Percentiles rank a stretch among this genome's conserved stretches.
These are phyloP conservation scores for Holocentrus rufus DNA, from an alignment of 2,797 vertebrate genomes.

Conservation along the genomic window DNA sequence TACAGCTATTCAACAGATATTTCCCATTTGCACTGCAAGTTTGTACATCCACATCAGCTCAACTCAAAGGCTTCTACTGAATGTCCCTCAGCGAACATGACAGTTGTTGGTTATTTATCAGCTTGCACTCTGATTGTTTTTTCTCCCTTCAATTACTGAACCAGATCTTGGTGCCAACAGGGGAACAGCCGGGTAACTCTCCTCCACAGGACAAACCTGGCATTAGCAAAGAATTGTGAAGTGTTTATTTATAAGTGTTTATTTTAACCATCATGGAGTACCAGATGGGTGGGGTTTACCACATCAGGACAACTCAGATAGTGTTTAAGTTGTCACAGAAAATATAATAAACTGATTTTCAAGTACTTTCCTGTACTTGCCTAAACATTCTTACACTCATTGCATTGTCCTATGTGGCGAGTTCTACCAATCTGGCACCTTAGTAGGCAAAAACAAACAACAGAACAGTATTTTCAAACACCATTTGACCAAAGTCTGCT, in stretches of 20 bases:
- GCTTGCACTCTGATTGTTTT: not conserved
- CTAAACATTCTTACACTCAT: slow-evolving; percentile 49
- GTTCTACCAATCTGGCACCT: slow-evolving; percentile 58
- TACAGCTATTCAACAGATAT: too few species aligned
- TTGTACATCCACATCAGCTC: too few species aligned
- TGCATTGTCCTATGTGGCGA: slow-evolving; percentile 47
- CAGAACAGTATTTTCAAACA: slow-evolving; percentile 59
- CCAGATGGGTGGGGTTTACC: slow-evolving; percentile 59
- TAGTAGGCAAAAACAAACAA: slow-evolving; percentile 62
- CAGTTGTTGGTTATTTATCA: too few species aligned
- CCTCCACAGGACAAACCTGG: slow-evolving; percentile 35
- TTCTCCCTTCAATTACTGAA: slow-evolving; percentile 22
- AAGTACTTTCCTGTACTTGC: slow-evolving; percentile 55
- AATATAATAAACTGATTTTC: slow-evolving; percentile 54
- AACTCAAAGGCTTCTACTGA: not conserved
- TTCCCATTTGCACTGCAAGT: too few species aligned
- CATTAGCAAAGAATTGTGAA: slow-evolving; percentile 30
- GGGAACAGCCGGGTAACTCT: slow-evolving; percentile 32
- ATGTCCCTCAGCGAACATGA: too few species aligned
- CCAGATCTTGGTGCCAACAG: slow-evolving; percentile 13
- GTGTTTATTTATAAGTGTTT: slow-evolving; percentile 53
- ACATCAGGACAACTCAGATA: slow-evolving; percentile 49
- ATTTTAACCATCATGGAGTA: slow-evolving; percentile 42
- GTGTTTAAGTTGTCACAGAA: slow-evolving; percentile 52
- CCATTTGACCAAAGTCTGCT: slow-evolving; percentile 64